Conservation (phyloP, 2,888 invertebrate species). For the Actias luna region DNA sequence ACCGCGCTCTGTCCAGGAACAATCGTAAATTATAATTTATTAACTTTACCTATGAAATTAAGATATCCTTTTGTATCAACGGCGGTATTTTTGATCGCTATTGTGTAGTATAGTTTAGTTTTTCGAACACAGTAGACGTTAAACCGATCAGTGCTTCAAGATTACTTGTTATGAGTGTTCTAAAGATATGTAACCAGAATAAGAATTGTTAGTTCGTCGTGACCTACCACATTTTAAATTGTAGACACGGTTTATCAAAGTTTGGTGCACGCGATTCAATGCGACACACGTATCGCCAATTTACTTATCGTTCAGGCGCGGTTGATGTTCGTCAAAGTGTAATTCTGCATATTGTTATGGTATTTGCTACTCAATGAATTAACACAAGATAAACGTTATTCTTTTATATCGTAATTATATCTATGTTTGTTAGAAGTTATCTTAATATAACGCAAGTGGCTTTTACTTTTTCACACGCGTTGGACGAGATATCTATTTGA, state of each 20-base stretch:
- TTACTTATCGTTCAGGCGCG: constrained; percentile 46
- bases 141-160: constrained; percentile 19
- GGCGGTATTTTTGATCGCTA: constrained; percentile 66
- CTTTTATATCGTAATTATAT: constrained; percentile 9
- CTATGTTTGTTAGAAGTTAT: not conserved
- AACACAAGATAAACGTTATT: constrained; percentile 9
- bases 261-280: constrained; percentile 51
- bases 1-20: constrained; percentile 55
- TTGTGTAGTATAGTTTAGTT: constrained; percentile 60
- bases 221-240: constrained; percentile 68
- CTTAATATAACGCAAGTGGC: constrained; percentile 35
- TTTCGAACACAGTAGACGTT: constrained; percentile 61
- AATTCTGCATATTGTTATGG: constrained; percentile 9
- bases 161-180: constrained; percentile 18
- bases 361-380: constrained; percentile 8
- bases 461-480: constrained; percentile 77
- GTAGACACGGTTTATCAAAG: constrained; percentile 55
- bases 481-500: constrained; percentile 65
- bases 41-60: constrained; percentile 67
- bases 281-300: constrained; percentile 69
- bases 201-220: constrained; percentile 35
- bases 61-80: constrained; percentile 70
- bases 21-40: constrained; percentile 80
- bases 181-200: constrained; percentile 1
- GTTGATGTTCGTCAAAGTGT: constrained; percentile 29